These are phyloP conservation scores for Larimichthys crocea DNA, from an alignment of 2,113 vertebrate species.

Conservation along the genomic window DNA sequence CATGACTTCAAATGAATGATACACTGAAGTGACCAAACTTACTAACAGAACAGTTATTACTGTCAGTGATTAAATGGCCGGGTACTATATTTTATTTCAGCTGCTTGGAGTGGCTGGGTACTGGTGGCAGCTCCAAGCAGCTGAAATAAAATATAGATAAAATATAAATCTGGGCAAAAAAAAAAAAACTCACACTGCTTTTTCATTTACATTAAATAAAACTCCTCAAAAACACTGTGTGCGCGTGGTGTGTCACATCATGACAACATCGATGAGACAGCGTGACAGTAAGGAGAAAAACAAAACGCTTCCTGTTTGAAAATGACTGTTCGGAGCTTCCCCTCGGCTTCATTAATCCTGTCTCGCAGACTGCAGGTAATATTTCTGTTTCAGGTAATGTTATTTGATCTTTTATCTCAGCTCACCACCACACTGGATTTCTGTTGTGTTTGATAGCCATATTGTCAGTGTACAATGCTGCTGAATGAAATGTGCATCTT, in stretches of 20 bases:
- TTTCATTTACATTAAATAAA: conserved; percentile 18
- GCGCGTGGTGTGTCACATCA: conserved; percentile 10
- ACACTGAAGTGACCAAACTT: neutral
- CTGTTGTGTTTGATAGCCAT: conserved; percentile 25
- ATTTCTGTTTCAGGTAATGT: conserved; percentile 34
- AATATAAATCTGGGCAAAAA: neutral
- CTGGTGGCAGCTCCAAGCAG: neutral
- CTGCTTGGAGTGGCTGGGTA: too few relatives aligned
- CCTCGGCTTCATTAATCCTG: conserved; percentile 46
- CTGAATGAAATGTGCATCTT: conserved; percentile 35
- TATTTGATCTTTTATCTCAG: conserved; percentile 66
- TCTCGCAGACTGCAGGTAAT: conserved; percentile 44
- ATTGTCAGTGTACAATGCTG: conserved; percentile 8
- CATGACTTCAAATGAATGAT: neutral
- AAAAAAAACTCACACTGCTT: neutral
- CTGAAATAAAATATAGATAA: neutral
- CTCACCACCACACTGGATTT: neutral
- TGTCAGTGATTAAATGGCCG: neutral
- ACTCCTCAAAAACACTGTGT: neutral
- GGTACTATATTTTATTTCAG: neutral
- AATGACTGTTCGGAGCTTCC: conserved; percentile 23
- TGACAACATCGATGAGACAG: conserved; percentile 5
- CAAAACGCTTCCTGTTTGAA: conserved; percentile 2
- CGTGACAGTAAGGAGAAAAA: conserved; percentile 20
- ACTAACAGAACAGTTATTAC: neutral